Evolutionary conservation across 1,140 invertebrate species (phyloP).

Genomic region (Callitettix versicolor): DNA sequence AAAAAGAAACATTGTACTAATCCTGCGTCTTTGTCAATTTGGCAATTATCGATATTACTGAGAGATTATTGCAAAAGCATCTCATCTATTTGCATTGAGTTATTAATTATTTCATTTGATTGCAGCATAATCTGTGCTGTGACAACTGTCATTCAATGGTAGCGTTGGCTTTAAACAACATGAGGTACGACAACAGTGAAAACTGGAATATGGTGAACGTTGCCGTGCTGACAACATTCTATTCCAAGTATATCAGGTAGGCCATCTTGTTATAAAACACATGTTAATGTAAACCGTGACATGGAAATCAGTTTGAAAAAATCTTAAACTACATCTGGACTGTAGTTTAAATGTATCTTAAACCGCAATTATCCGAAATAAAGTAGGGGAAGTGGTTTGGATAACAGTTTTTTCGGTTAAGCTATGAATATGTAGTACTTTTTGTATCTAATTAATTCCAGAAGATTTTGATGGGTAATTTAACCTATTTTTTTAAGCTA

Average conservation of each 20-base stretch:
- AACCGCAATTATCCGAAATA: neutral
- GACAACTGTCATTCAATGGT: constrained; percentile 99
- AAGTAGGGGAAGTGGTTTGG: neutral
- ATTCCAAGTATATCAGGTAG: constrained; percentile 78
- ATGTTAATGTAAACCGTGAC: neutral
- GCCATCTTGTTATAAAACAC: constrained; percentile 17
- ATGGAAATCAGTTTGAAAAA: neutral
- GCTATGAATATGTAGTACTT: too few species aligned
- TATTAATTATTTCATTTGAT: too few species aligned
- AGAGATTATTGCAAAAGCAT: too few species aligned
- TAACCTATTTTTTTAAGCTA: neutral
- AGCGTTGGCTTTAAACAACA: constrained; percentile 84
- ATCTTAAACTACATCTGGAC: neutral
- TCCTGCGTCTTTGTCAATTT: too few species aligned
- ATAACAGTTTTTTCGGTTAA: too few species aligned
- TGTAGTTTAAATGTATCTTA: neutral
- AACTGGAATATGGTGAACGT: constrained; percentile 92
- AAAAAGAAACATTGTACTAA: too few species aligned
- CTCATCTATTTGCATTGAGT: too few species aligned
- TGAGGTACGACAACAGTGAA: constrained; percentile 68
- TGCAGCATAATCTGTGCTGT: constrained; percentile 87
- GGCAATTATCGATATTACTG: too few species aligned
- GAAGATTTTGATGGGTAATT: too few species aligned
- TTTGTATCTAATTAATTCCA: too few species aligned
- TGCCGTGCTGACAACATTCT: constrained; percentile 62